Base-by-base conservation (phyloP, 2,888 invertebrate genomes). In the Cheilosia vulpina region DNA sequence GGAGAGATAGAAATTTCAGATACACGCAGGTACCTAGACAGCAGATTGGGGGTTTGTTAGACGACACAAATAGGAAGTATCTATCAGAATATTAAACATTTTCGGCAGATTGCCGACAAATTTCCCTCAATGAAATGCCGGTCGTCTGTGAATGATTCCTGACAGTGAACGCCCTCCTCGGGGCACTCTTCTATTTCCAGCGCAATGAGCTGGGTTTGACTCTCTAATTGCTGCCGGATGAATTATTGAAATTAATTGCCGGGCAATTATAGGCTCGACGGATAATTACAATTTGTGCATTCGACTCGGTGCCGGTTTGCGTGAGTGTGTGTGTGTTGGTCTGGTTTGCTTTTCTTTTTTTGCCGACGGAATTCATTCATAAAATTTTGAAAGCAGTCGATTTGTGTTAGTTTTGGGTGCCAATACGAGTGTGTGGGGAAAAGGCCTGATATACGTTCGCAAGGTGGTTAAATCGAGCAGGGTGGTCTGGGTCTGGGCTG, bases 241-340 rank as follows among this genome's bases (percentile, higher is more conserved):
- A 85, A 85, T 81, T 85, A 85, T 85, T 85, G 85, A 85, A 85
- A 85, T 81, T 85, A 85, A 85, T 85, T 85, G 81, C 85, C 76
- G 15, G 45, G 66, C 85, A 85, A 85, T 85, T 85, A 85, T 85
- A 68, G 81, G 85, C 81, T 85, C 77, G 47, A 43, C 66, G 79
- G 80, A 85, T 81, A 62, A 76, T 85, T 77, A 85, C 80, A 79
- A 80, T 80, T 84, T 79, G 83, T 84, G 63, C 80, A 80, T 80
- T 80, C 71, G 80, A 76, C 31, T 58, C 9, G 80, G 78, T 53
- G 21, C 45, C 38, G 50, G 71, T 50, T 6, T 71, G 50, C 21
- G 27, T 60, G 7, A 31, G 68, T 43, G 27, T 72, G 7, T 43
- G 68, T 52, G 13, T 19, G 55, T 11, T 2, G n/a, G 45, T 47